phyloP scores from a whole-genome alignment of 2,797 vertebrate species.

The Diglossa cyanea region DNA sequence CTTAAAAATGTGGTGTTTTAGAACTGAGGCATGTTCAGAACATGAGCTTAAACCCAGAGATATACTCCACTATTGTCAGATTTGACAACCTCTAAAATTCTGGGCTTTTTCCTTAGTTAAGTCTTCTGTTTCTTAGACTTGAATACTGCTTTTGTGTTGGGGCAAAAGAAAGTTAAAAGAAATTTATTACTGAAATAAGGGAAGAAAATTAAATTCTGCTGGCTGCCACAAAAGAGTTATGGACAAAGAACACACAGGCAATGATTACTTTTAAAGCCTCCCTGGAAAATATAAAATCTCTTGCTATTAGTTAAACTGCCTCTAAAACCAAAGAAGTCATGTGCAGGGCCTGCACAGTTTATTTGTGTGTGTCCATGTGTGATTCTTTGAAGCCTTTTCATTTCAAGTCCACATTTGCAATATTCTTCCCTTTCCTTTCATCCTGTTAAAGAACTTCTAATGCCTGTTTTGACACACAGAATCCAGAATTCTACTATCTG shows the following conservation, averaged over 20 bases:
- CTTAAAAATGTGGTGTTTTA: not conserved
- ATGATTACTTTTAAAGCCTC: conserved; percentile 58
- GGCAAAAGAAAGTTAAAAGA: not conserved
- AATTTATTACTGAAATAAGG: conserved; percentile 55
- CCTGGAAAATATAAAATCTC: conserved; percentile 49
- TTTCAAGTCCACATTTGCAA: not conserved
- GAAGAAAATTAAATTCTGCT: conserved; percentile 50
- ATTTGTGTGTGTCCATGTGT: not conserved
- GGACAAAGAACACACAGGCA: conserved; percentile 14
- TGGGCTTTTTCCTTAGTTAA: not conserved
- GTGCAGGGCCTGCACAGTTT: not conserved
- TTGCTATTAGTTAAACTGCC: conserved; percentile 10
- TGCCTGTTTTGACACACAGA: not conserved
- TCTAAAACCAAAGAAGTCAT: not conserved
- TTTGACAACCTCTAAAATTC: not conserved
- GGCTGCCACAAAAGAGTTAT: conserved; percentile 18
- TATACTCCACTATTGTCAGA: not conserved
- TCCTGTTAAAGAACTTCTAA: not conserved
- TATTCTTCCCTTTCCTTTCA: not conserved
- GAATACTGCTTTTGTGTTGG: not conserved
- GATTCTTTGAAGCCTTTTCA: not conserved
- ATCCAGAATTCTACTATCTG: not conserved
- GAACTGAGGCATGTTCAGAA: not conserved
- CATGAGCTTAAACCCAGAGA: not conserved
- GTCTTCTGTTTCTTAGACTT: not conserved